These are phyloP conservation scores for Globodera rostochiensis DNA, from an alignment of 1,140 invertebrate species.

Conservation along the genomic window DNA sequence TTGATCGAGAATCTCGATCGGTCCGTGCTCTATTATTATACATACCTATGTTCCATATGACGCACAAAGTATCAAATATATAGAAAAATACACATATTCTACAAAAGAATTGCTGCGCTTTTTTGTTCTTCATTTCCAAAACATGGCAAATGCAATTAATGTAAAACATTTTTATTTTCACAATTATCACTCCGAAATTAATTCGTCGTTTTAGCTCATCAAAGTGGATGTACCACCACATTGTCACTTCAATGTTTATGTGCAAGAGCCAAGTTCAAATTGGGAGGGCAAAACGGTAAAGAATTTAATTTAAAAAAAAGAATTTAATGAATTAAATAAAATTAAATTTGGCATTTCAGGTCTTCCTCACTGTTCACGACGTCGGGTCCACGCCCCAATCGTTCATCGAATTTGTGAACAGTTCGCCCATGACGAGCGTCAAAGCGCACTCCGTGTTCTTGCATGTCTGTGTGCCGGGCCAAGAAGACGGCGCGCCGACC, in stretches of 20 bases:
- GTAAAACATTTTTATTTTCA: too few species aligned
- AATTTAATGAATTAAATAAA: neutral
- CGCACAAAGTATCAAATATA: too few species aligned
- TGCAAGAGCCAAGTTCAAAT: neutral
- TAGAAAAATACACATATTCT: too few species aligned
- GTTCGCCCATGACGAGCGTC: slow-evolving; percentile 3
- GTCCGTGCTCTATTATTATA: too few species aligned
- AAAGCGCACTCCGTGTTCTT: slow-evolving; percentile 1
- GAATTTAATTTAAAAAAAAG: neutral
- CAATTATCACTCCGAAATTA: too few species aligned
- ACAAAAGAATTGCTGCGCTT: too few species aligned
- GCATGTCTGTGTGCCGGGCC: slow-evolving; percentile 24
- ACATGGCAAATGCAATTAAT: too few species aligned
- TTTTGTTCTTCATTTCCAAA: too few species aligned
- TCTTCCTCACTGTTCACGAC: slow-evolving; percentile 23
- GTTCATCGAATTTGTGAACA: slow-evolving; percentile 15
- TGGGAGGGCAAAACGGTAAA: slow-evolving; percentile 9
- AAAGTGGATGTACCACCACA: neutral
- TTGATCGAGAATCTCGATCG: too few species aligned
- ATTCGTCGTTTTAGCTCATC: neutral
- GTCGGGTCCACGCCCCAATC: neutral
- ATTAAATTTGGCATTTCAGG: neutral
- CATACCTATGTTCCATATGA: too few species aligned
- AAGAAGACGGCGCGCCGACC: slow-evolving; percentile 4
- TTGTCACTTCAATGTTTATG: slow-evolving; percentile 17